phyloP scores from a whole-genome alignment of 2,113 vertebrate species.

The Diadophis punctatus region DNA sequence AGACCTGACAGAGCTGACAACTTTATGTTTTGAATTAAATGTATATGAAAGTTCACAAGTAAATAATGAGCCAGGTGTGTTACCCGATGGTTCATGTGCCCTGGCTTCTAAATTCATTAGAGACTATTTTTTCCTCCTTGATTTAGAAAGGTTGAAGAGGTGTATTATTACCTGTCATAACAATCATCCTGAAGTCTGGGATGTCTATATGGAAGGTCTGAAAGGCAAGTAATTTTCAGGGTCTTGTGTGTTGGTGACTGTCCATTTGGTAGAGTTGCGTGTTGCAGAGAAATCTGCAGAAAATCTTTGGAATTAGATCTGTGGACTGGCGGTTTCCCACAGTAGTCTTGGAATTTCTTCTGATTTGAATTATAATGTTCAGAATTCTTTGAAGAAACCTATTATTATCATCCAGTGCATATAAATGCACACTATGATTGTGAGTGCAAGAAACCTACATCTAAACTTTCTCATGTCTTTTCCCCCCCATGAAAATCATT shows the following conservation, averaged over 20 bases:
- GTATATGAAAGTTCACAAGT: constrained; percentile 60
- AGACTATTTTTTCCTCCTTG: constrained; percentile 87
- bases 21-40: constrained; percentile 81
- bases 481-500: neutral
- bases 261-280: neutral
- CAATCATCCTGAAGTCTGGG: constrained; percentile 70
- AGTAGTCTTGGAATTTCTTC: neutral
- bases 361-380: neutral
- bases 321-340: neutral
- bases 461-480: neutral
- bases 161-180: constrained; percentile 75
- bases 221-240: constrained; percentile 72
- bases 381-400: neutral
- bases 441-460: neutral
- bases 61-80: constrained; percentile 6
- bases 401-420: too few species aligned
- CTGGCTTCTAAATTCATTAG: constrained; percentile 75
- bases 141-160: constrained; percentile 81
- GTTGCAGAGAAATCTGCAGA: neutral
- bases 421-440: neutral
- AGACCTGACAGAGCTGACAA: constrained; percentile 76
- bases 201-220: constrained; percentile 80
- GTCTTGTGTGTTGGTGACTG: neutral
- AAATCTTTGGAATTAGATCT: neutral
- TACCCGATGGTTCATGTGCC: constrained; percentile 7